phyloP scores from a whole-genome alignment of 1,140 invertebrate genomes.

The Papilio dardanus region DNA sequence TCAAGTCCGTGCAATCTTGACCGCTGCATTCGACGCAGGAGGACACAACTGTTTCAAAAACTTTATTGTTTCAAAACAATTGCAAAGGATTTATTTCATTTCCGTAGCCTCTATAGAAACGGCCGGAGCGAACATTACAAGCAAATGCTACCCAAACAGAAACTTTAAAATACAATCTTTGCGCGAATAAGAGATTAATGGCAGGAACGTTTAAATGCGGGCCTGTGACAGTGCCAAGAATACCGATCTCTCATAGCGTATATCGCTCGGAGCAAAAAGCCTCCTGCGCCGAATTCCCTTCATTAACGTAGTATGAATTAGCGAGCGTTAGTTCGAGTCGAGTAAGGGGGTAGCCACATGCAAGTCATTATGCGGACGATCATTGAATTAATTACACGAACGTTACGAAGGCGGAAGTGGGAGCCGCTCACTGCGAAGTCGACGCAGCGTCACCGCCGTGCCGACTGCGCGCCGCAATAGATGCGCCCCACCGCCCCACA shows the following conservation, averaged over 20 bases:
- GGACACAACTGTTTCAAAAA: conserved; percentile 37
- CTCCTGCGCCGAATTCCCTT: conserved; percentile 62
- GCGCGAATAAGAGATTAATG: conserved; percentile 73
- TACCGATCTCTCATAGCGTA: conserved; percentile 41
- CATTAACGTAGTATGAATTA: conserved; percentile 70
- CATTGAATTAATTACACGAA: conserved; percentile 75
- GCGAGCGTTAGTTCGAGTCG: conserved; percentile 63
- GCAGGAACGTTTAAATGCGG: conserved; percentile 65
- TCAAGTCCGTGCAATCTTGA: conserved; percentile 43
- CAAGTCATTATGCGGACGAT: conserved; percentile 77
- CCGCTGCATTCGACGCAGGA: conserved; percentile 35
- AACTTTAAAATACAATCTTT: conserved; percentile 78
- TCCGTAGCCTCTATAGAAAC: conserved; percentile 43
- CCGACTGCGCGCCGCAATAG: conserved; percentile 42
- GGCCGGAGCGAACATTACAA: conserved; percentile 63
- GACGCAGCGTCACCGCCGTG: conserved; percentile 23
- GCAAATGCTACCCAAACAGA: conserved; percentile 67
- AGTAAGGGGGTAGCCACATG: conserved; percentile 64
- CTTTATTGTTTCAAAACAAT: conserved; percentile 37
- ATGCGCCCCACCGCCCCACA: conserved; percentile 39
- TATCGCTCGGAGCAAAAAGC: conserved; percentile 61
- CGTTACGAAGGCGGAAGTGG: conserved; percentile 54
- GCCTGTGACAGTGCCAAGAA: conserved; percentile 68
- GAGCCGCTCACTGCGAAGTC: conserved; percentile 23
- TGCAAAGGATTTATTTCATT: conserved; percentile 56